Conservation (phyloP, 53 echinoderm and acorn worm genomes). For the Patiria pectinifera region DNA sequence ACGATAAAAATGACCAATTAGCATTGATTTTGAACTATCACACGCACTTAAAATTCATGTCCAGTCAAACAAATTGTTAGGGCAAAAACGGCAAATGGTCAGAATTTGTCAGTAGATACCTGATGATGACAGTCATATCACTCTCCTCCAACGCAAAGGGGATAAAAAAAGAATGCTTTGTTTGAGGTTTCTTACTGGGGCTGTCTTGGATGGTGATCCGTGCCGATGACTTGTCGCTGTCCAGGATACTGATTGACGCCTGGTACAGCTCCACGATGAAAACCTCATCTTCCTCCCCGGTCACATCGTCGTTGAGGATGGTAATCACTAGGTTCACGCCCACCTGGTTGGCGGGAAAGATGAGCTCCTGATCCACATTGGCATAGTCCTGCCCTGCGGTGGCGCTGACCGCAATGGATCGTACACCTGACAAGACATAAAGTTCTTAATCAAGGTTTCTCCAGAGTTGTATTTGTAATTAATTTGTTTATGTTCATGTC, state of each 20-base stretch:
- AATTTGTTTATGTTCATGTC: too few relatives aligned
- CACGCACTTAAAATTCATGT: too few relatives aligned
- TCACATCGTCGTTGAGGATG: conserved; percentile 28
- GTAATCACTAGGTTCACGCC: background rate
- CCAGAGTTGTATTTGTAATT: too few relatives aligned
- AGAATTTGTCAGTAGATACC: too few relatives aligned
- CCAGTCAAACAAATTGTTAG: too few relatives aligned
- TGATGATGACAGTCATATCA: too few relatives aligned
- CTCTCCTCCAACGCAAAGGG: too few relatives aligned
- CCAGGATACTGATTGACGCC: background rate
- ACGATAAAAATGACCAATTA: too few relatives aligned
- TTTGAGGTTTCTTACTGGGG: background rate
- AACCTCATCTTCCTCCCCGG: conserved; percentile 19
- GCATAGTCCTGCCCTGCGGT: conserved; percentile 21
- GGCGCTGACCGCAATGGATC: conserved; percentile 39
- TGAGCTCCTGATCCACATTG: background rate
- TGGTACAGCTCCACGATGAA: conserved; percentile 44
- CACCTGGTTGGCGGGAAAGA: background rate
- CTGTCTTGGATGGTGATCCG: conserved; percentile 43
- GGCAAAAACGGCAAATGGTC: too few relatives aligned
- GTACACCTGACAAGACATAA: background rate
- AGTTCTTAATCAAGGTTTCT: too few relatives aligned
- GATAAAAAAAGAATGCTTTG: background rate
- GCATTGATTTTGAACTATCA: too few relatives aligned
- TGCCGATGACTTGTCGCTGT: background rate